A percentile compares a stretch with the other conserved stretches of the same genome.
Conservation (phyloP, 2,888 invertebrate species). For the Gisinianus flammeolus region DNA sequence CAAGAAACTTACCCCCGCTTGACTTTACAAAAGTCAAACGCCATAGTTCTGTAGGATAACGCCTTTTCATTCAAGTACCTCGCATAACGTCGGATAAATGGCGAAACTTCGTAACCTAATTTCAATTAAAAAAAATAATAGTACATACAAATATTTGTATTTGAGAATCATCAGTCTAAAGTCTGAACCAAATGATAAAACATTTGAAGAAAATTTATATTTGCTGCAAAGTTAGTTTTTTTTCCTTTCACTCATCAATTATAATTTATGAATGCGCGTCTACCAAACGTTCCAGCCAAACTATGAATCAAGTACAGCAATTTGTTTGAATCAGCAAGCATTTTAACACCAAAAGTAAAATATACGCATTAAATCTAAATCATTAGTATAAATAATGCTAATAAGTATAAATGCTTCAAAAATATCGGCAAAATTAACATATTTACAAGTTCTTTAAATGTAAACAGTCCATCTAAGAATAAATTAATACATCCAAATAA, state of each 20-base stretch:
- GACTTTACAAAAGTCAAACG: conserved; percentile 99
- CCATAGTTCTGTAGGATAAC: conserved; percentile 95
- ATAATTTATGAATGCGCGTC: not conserved
- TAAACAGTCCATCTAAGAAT: too few species aligned
- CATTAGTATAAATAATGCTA: too few species aligned
- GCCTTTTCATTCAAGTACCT: conserved; percentile 99
- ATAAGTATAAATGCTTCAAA: too few species aligned
- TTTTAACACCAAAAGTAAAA: too few species aligned
- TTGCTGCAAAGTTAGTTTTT: not conserved
- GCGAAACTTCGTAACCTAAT: conserved; percentile 98
- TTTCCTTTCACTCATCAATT: too few species aligned
- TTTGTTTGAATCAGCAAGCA: too few species aligned
- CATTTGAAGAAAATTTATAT: not conserved
- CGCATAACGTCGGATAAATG: conserved; percentile 97
- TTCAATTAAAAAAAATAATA: conserved; percentile 5
- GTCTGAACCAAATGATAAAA: not conserved
- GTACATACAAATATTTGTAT: not conserved
- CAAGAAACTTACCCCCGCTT: conserved; percentile 81
- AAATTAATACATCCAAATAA: too few species aligned
- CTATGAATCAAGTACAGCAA: too few species aligned
- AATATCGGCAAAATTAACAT: too few species aligned
- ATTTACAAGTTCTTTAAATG: too few species aligned
- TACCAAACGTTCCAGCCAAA: not conserved
- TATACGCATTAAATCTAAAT: too few species aligned
- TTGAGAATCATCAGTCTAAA: too few species aligned